These are phyloP conservation scores for Pitangus sulphuratus DNA, from an alignment of 2,797 vertebrate species.

Conservation along the genomic window DNA sequence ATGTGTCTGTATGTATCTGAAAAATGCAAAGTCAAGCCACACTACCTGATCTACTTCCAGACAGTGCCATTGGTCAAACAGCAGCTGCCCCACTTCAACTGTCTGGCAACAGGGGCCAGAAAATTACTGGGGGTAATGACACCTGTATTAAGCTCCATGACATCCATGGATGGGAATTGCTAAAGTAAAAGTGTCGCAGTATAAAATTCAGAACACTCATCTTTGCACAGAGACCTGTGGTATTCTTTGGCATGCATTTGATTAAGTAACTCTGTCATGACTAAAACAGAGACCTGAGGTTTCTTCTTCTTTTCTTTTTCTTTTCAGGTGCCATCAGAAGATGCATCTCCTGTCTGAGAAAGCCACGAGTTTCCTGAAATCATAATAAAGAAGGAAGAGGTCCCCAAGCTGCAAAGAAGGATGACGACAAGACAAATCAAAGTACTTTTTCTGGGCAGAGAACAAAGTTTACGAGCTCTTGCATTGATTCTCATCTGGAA, in stretches of 20 bases:
- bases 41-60: not conserved
- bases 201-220: not conserved
- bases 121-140: not conserved
- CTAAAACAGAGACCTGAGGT: not conserved
- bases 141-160: not conserved
- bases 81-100: not conserved
- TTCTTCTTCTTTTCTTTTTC: not conserved
- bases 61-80: not conserved
- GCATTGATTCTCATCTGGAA: accelerated
- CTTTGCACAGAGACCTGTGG: not conserved
- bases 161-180: not conserved
- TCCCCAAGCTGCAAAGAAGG: accelerated
- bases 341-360: not conserved
- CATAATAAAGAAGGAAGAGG: not conserved
- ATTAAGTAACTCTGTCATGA: not conserved
- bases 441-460: not conserved
- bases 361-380: not conserved
- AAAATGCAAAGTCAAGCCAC: not conserved
- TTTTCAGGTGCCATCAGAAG: not conserved
- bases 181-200: not conserved
- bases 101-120: not conserved
- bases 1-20: not conserved
- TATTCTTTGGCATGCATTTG: not conserved
- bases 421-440: not conserved
- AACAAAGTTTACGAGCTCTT: not conserved